Conservation (phyloP, 2,113 vertebrate species). For the Copsychus sechellarum region DNA sequence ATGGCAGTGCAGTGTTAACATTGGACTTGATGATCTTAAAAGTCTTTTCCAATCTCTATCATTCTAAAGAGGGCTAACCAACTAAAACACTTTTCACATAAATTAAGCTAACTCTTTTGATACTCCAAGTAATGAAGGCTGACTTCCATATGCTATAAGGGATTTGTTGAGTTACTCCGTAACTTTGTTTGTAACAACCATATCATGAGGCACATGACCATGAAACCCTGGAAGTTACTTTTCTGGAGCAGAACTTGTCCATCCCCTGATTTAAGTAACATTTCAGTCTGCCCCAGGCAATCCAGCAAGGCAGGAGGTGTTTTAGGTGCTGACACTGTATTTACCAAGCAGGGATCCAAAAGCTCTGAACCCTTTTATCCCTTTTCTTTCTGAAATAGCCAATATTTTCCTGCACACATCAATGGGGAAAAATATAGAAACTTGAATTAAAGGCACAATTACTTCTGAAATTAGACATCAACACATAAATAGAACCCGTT, state of each 20-base stretch:
- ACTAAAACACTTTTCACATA: background rate
- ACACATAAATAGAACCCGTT: background rate
- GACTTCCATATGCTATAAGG: background rate
- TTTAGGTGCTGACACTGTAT: background rate
- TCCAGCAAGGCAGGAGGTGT: background rate
- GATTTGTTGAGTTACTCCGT: background rate
- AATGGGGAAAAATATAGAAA: background rate
- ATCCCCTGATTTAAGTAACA: background rate
- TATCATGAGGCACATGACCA: background rate
- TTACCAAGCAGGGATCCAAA: background rate
- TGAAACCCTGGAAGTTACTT: background rate
- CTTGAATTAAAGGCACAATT: background rate
- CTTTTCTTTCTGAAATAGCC: background rate
- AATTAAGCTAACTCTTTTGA: background rate
- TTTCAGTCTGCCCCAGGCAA: background rate
- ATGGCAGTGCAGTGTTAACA: background rate
- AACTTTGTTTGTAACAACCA: background rate
- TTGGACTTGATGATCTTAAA: background rate
- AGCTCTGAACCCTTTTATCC: background rate
- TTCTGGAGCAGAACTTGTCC: background rate
- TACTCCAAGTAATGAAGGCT: background rate
- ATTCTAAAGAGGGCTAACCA: background rate
- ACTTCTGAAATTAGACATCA: background rate
- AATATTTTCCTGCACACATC: background rate
- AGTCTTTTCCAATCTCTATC: background rate